phyloP scores from a whole-genome alignment of 2,113 vertebrate genomes.

The Psettodes erumei region DNA sequence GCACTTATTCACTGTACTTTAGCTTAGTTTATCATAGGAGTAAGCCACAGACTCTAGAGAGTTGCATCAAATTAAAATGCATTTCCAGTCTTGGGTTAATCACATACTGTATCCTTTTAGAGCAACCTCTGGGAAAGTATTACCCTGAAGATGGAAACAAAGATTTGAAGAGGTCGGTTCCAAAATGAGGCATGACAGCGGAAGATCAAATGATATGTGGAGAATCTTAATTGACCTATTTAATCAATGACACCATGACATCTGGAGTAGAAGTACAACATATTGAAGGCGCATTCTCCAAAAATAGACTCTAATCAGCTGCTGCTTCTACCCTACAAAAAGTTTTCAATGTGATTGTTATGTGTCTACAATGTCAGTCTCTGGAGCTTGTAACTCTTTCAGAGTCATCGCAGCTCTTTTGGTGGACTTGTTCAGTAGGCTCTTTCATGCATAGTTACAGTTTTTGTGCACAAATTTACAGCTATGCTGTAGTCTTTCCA shows the following conservation, averaged over 20 bases:
- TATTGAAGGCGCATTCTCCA: background rate
- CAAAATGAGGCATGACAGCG: constrained; percentile 14
- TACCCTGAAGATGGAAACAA: constrained; percentile 21
- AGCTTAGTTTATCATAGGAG: constrained; percentile 45
- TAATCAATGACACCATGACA: constrained; percentile 29
- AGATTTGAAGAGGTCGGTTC: constrained; percentile 23
- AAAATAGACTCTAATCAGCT: background rate
- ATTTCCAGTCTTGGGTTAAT: constrained; percentile 50
- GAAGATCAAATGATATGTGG: constrained; percentile 8
- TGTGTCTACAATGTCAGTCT: background rate
- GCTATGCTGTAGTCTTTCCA: too few species aligned
- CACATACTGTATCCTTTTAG: constrained; percentile 38
- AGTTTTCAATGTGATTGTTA: too few species aligned
- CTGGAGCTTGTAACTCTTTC: background rate
- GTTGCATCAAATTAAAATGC: constrained; percentile 60
- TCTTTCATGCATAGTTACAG: background rate
- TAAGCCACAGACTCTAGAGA: constrained; percentile 54
- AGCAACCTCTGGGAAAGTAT: constrained; percentile 18
- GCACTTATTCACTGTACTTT: constrained; percentile 67
- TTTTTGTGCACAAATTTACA: too few species aligned
- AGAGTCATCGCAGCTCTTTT: background rate
- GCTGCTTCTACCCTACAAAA: background rate
- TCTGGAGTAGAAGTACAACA: background rate
- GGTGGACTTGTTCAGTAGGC: background rate
- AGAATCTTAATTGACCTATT: constrained; percentile 19